Evolutionary conservation across 2,113 vertebrate species (phyloP).

Genomic region (Nymphicus hollandicus): DNA sequence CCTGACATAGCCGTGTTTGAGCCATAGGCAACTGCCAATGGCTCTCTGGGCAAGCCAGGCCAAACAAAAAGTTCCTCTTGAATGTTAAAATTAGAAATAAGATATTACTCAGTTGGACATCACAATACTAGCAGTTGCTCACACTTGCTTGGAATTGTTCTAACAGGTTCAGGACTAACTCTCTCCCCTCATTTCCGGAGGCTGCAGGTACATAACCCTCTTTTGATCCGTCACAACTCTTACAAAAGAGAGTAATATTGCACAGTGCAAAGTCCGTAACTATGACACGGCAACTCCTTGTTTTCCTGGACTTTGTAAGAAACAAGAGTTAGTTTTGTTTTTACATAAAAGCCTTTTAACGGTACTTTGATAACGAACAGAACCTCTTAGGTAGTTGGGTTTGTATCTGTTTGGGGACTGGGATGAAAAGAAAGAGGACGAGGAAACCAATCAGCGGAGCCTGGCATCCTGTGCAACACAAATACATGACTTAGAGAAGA

Average conservation of each 20-base stretch:
- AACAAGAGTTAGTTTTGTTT: background rate
- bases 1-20: conserved; percentile 21
- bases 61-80: conserved; percentile 55
- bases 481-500: background rate
- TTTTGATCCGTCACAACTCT: background rate
- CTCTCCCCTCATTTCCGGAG: background rate
- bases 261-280: background rate
- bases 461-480: background rate
- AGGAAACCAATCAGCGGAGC: background rate
- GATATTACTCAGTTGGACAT: conserved; percentile 24
- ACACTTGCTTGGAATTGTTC: background rate
- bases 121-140: background rate
- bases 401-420: background rate
- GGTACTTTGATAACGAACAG: background rate
- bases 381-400: background rate
- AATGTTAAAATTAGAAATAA: conserved; percentile 56
- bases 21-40: conserved; percentile 22
- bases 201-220: background rate
- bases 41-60: conserved; percentile 28
- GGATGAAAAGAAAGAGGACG: background rate
- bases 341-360: background rate
- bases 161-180: background rate
- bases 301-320: background rate
- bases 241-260: background rate
- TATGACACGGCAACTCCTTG: background rate